Percentiles rank a stretch among this genome's conserved stretches.
Evolutionary conservation across 2,113 vertebrate genomes (phyloP).

Genomic region (Clarias magur): DNA sequence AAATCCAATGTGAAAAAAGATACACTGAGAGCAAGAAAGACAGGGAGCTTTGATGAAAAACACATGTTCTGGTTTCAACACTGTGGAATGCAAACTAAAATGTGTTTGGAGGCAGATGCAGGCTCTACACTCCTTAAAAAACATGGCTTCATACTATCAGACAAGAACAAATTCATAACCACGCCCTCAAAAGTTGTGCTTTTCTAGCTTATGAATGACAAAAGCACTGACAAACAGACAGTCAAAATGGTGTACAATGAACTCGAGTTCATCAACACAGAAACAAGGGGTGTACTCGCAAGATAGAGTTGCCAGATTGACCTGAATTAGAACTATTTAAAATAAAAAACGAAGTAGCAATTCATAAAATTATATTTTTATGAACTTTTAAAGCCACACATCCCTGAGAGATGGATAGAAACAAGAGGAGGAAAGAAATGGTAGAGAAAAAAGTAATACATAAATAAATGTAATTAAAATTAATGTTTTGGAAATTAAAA

Average conservation of each 20-base stretch:
- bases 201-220: background rate
- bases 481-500: too few species aligned
- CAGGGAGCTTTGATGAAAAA: constrained; percentile 32
- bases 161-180: background rate
- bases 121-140: background rate
- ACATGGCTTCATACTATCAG: background rate
- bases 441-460: background rate
- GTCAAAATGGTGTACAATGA: background rate
- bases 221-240: background rate
- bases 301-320: constrained; percentile 8
- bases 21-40: background rate
- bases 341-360: background rate
- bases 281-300: background rate
- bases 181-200: background rate
- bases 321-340: too few species aligned
- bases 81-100: constrained; percentile 24
- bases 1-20: constrained; percentile 7
- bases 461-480: background rate
- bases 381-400: background rate
- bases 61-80: constrained; percentile 40
- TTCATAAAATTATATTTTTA: background rate
- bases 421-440: background rate
- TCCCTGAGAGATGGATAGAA: background rate
- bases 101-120: background rate
- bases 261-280: constrained; percentile 6